These are phyloP conservation scores for Dasypus novemcinctus DNA, from an alignment of 2,113 vertebrate genomes.

Conservation along the genomic window DNA sequence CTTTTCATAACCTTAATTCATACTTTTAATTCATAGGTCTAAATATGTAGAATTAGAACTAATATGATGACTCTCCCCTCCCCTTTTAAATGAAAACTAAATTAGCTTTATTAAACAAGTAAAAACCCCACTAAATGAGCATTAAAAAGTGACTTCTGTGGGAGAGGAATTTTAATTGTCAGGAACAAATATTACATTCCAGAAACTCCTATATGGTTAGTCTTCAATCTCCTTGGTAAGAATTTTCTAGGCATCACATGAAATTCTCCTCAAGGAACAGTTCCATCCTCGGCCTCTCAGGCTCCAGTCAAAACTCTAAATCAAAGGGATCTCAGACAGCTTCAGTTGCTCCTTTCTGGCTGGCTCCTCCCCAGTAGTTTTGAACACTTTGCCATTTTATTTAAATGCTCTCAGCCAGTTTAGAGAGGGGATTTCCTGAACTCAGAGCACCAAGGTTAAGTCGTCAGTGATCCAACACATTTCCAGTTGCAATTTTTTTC, in stretches of 20 bases:
- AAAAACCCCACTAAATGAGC: no score
- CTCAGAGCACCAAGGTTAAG: neutral
- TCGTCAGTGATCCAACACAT: neutral
- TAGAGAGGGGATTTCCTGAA: conserved; percentile 50
- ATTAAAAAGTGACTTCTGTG: neutral
- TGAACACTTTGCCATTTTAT: conserved; percentile 41
- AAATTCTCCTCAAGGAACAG: conserved; percentile 42
- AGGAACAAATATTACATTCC: conserved; percentile 28
- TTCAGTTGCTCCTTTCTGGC: neutral
- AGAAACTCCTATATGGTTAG: neutral
- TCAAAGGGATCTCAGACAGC: neutral
- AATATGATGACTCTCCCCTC: neutral
- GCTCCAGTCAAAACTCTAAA: neutral
- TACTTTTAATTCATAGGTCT: neutral
- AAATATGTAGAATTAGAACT: conserved; percentile 26
- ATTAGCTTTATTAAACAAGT: neutral
- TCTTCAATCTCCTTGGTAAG: neutral
- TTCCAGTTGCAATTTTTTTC: neutral
- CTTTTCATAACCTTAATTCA: neutral
- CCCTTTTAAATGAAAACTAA: neutral
- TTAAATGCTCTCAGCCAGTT: neutral
- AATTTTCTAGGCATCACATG: neutral
- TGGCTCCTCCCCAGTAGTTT: neutral
- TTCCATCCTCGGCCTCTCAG: neutral
- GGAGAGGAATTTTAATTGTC: conserved; percentile 24